Base-by-base conservation (phyloP, 2,888 invertebrate genomes). In the Volucella inanis region DNA sequence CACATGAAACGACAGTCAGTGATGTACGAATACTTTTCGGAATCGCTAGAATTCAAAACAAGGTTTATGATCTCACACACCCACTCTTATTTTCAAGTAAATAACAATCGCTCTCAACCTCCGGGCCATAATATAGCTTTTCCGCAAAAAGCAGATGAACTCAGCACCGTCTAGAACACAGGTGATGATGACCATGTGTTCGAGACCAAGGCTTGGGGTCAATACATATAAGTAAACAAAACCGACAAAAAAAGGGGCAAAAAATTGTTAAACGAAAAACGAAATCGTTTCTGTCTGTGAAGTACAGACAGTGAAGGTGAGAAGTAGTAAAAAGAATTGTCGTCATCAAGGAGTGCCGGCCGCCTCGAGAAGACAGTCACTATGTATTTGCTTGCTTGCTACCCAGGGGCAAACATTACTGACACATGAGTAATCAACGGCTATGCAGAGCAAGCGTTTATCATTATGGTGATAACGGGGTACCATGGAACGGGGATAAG, bases 281-380 rank as follows among this genome's bases (percentile, higher is more conserved):
- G 41, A 50, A 22, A 12, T 39, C 59, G 14, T 43, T 14, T 54
- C 57, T 72, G 61, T 76, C 59, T 59, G 52, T 15, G 50, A 50
- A 10, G 18, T 45, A 18, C 64, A 39, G 52, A 45, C 47, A 43
- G 31, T 62, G 57, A 74, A 79, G 83, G 83, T 79, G 78, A 83
- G 79, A 83, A 79, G 22, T 79, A 43, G 64, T 43, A 64, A 52
- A 64, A 62, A 12, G 45, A 70, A 74, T 75, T 75, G 70, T 75
- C 84, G 74, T 84, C 84, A 84, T 75, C 74, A 84, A 80, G 84
- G 84, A 70, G 84, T 80, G 84, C 70, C 75, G 78, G 6, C 43
- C 22, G 43, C 54, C 57, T 49, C 61, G 55, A 55, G 57, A 71
- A 62, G 62, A 64, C 64, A 78, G 62, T 78, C 78, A 64, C 61